phyloP scores from a whole-genome alignment of 2,797 vertebrate species.

The Phaenicophaeus curvirostris region DNA sequence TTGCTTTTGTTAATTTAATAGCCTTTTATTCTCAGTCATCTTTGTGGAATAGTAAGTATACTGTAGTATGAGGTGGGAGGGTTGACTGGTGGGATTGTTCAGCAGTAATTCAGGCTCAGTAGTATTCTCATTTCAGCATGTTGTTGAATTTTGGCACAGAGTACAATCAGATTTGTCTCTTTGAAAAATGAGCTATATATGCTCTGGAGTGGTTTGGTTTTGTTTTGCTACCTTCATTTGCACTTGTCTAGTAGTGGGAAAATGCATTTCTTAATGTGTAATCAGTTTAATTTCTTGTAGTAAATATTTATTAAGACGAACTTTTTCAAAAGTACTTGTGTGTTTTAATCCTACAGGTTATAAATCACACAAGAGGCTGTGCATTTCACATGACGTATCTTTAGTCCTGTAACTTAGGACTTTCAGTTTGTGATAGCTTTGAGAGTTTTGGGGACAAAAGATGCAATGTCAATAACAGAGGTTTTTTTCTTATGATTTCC shows the following conservation, averaged over 20 bases:
- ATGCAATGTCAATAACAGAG: background rate
- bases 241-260: background rate
- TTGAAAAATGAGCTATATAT: background rate
- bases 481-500: fast-evolving
- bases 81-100: background rate
- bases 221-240: background rate
- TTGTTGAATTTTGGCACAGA: background rate
- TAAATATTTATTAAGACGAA: background rate
- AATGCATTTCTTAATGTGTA: background rate
- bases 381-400: background rate
- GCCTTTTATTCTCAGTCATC: background rate
- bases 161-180: background rate
- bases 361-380: background rate
- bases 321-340: background rate
- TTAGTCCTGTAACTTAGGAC: background rate
- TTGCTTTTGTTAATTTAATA: background rate
- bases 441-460: background rate
- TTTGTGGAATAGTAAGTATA: background rate
- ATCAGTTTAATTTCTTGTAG: background rate
- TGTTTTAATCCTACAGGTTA: background rate
- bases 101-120: background rate
- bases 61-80: background rate
- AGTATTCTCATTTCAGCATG: background rate
- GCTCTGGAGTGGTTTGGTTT: background rate
- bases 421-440: background rate